Percentiles rank a stretch among this genome's conserved stretches.
phyloP scores from a whole-genome alignment of 2,113 vertebrate genomes.

The Podilymbus podiceps region DNA sequence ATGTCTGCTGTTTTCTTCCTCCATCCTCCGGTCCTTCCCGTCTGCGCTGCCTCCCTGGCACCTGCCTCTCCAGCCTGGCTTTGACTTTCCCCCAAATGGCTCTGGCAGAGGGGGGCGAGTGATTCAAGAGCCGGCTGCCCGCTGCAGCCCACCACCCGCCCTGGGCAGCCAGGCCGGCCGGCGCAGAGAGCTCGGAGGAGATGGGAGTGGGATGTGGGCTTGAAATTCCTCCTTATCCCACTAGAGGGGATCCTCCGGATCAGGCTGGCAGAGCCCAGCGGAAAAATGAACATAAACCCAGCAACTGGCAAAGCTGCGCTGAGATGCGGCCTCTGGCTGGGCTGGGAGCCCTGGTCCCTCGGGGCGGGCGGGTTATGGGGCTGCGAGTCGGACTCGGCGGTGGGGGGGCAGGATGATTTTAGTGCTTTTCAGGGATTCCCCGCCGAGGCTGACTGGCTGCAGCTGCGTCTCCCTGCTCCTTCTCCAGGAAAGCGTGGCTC shows the following conservation, averaged over 20 bases:
- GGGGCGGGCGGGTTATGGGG: not conserved
- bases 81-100: fast-evolving
- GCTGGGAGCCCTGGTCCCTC: not conserved
- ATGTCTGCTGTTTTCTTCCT: fast-evolving
- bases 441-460: not conserved
- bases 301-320: fast-evolving
- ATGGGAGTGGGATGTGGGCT: not conserved
- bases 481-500: not conserved
- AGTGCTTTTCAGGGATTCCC: not conserved
- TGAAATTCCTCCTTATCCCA: constrained; percentile 60
- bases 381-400: fast-evolving
- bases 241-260: constrained; percentile 62
- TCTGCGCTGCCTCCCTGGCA: not conserved
- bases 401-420: not conserved
- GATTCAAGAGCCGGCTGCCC: fast-evolving
- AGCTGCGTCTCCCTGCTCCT: not conserved
- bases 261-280: not conserved
- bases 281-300: not conserved
- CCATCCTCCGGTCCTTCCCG: fast-evolving
- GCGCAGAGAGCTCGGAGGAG: not conserved
- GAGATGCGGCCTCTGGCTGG: not conserved
- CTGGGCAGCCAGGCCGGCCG: not conserved
- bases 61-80: not conserved
- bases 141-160: not conserved
- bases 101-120: fast-evolving